Percentiles rank a stretch among this genome's conserved stretches.
These are phyloP conservation scores for Apostichopus leukothele DNA, from an alignment of 53 echinoderm and acorn worm species.

Conservation along the genomic window DNA sequence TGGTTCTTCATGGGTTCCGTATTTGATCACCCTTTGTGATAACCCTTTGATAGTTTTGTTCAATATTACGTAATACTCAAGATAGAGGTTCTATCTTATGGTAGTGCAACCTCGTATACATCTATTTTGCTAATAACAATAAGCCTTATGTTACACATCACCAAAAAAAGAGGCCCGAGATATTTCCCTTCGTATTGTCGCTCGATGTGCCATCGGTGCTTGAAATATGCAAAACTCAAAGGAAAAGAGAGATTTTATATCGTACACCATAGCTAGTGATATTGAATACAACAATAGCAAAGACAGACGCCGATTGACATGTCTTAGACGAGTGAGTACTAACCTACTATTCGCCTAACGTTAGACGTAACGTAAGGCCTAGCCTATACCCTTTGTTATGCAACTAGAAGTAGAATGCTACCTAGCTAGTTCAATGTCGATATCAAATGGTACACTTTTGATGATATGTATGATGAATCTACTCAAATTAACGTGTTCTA, in stretches of 20 bases:
- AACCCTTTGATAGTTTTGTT: too few species aligned
- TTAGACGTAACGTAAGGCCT: too few species aligned
- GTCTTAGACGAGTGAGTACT: slow-evolving; percentile 28
- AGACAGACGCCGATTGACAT: slow-evolving; percentile 11
- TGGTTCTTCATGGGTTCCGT: too few species aligned
- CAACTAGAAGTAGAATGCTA: too few species aligned
- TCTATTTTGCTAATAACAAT: background rate
- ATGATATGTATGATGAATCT: too few species aligned
- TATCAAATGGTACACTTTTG: too few species aligned
- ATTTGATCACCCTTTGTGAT: too few species aligned
- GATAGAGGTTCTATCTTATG: background rate
- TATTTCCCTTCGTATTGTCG: too few species aligned
- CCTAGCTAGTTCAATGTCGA: too few species aligned
- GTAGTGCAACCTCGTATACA: slow-evolving; percentile 1
- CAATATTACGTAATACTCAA: background rate
- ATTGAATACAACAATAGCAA: slow-evolving; percentile 23
- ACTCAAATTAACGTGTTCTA: too few species aligned
- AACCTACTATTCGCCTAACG: background rate
- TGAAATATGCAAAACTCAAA: background rate
- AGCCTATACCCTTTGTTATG: too few species aligned
- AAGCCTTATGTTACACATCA: background rate
- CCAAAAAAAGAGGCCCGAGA: background rate
- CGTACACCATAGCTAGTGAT: slow-evolving; percentile 8
- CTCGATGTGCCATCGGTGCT: too few species aligned
- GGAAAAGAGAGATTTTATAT: slow-evolving; percentile 29